Conservation (phyloP, 2,888 invertebrate species). For the Osmoderma eremita region DNA sequence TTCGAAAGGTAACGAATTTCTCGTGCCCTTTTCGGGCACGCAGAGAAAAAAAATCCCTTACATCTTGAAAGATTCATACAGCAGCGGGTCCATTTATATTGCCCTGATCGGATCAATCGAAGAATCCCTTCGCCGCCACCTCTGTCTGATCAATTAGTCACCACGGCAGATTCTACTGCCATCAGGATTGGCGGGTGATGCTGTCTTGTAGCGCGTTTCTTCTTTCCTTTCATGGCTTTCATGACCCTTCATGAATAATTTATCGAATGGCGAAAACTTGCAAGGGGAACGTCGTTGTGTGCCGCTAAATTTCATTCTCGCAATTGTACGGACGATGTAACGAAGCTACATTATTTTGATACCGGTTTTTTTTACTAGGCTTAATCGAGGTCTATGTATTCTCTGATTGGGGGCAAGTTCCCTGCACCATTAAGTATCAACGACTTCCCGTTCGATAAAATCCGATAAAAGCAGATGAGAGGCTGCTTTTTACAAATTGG, state of each 20-base stretch:
- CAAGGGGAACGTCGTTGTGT: background rate
- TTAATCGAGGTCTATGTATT: too few species aligned
- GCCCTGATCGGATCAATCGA: constrained; percentile 1
- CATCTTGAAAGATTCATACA: constrained; percentile 4
- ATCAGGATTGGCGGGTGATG: background rate
- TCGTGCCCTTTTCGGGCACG: background rate
- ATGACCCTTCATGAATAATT: constrained; percentile 1
- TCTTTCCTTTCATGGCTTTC: background rate
- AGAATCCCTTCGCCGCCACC: background rate
- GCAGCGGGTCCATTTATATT: constrained; percentile 1
- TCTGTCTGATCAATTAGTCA: constrained; percentile 10
- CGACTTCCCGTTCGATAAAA: too few species aligned
- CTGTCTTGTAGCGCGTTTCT: background rate
- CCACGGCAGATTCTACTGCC: too few species aligned
- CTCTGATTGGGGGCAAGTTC: too few species aligned
- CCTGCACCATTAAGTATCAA: too few species aligned
- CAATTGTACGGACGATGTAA: constrained; percentile 3
- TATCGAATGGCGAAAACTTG: background rate
- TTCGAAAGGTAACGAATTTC: background rate
- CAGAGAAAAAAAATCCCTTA: background rate
- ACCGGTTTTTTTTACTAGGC: too few species aligned
- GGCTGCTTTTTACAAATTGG: too few species aligned
- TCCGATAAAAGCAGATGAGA: too few species aligned
- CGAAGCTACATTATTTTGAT: background rate
- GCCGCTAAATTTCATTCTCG: background rate